These are phyloP conservation scores for Sparidentex hasta DNA, from an alignment of 2,797 vertebrate genomes.

Conservation along the genomic window DNA sequence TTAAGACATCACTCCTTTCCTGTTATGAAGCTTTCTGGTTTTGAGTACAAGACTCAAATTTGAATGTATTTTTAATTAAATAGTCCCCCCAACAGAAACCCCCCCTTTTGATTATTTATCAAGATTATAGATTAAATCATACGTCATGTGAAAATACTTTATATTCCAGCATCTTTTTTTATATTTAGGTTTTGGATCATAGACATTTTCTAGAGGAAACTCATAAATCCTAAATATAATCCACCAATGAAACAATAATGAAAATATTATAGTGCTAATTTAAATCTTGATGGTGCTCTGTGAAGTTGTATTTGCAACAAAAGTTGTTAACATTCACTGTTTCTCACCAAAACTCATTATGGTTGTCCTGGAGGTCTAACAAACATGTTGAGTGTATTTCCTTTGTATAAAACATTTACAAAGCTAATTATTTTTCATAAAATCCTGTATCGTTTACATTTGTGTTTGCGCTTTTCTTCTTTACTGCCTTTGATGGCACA, in stretches of 20 bases:
- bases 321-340: background rate
- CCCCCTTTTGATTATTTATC: background rate
- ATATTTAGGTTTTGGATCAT: background rate
- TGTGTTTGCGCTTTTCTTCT: background rate
- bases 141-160: background rate
- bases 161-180: background rate
- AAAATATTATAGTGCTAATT: background rate
- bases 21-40: background rate
- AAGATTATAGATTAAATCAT: background rate
- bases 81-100: background rate
- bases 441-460: background rate
- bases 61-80: background rate
- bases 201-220: too few species aligned
- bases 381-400: background rate
- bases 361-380: background rate
- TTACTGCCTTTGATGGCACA: too few species aligned
- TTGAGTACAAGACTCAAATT: background rate
- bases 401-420: background rate
- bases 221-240: background rate
- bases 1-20: slow-evolving; percentile 1
- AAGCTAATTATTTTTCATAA: background rate
- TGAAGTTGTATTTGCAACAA: background rate
- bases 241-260: too few species aligned
- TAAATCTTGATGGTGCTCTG: background rate
- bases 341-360: background rate